A percentile compares a stretch with the other conserved stretches of the same genome.
Evolutionary conservation across 2,888 invertebrate species (phyloP).

Genomic region (Agrotis segetum): DNA sequence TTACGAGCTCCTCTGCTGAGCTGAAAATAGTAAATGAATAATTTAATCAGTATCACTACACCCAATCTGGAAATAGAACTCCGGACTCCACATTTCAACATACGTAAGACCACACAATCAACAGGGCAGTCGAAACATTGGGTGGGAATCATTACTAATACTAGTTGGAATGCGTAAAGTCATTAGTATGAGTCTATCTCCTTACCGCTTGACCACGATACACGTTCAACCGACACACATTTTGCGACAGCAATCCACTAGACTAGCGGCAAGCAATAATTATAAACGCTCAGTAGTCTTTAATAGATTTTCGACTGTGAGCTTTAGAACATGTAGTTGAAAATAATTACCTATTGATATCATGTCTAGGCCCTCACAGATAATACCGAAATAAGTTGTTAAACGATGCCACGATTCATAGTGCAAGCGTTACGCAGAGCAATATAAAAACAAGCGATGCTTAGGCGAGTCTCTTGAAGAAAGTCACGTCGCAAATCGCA

Average conservation of each 20-base stretch:
- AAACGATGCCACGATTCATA: too few relatives aligned
- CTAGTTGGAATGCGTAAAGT: constrained; percentile 16
- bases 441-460: neutral
- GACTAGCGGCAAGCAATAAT: neutral
- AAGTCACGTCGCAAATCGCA: constrained; percentile 2
- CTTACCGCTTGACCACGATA: neutral
- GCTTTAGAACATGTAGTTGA: too few relatives aligned
- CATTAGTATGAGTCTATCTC: constrained; percentile 15
- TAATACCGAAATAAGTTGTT: too few relatives aligned
- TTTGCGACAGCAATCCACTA: neutral
- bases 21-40: neutral
- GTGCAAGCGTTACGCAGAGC: too few relatives aligned
- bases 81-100: neutral
- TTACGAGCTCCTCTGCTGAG: too few relatives aligned
- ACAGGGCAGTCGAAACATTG: too few relatives aligned
- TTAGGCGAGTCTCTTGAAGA: neutral
- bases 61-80: neutral
- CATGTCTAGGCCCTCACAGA: too few relatives aligned
- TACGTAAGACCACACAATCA: neutral
- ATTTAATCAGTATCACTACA: neutral
- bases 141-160: neutral
- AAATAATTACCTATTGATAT: too few relatives aligned
- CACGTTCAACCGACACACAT: neutral
- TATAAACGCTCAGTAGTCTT: too few relatives aligned
- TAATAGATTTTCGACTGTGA: too few relatives aligned